These are phyloP conservation scores for Myotis findleyi DNA, from an alignment of 2,797 vertebrate genomes.

Conservation along the genomic window DNA sequence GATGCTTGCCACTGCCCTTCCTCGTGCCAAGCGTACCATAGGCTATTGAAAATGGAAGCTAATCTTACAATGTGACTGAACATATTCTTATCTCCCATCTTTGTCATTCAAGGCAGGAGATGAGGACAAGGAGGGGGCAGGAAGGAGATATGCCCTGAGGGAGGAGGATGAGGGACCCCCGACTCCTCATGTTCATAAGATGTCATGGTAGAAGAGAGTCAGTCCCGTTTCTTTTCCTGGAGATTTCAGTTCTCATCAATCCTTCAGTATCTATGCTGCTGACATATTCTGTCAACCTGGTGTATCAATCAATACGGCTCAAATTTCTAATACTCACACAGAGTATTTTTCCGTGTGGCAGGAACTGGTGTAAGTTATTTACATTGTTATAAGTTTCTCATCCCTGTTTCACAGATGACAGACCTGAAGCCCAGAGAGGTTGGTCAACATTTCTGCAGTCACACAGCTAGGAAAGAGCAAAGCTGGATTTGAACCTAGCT, in stretches of 20 bases:
- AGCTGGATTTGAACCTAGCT: neutral
- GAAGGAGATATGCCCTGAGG: neutral
- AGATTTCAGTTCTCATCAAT: neutral
- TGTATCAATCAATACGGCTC: neutral
- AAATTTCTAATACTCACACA: fast-evolving
- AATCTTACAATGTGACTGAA: neutral
- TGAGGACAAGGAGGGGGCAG: neutral
- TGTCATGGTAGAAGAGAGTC: too few relatives aligned
- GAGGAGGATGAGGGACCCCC: neutral
- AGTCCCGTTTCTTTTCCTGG: neutral
- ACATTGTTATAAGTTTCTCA: neutral
- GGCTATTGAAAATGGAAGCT: neutral
- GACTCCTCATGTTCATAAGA: neutral
- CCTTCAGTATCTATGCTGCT: neutral
- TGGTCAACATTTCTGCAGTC: neutral
- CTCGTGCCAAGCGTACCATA: neutral
- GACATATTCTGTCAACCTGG: neutral
- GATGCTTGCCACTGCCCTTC: neutral
- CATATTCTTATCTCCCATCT: neutral
- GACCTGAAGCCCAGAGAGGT: neutral
- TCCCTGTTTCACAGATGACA: neutral
- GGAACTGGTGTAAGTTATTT: neutral
- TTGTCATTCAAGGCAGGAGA: neutral
- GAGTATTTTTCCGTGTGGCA: neutral
- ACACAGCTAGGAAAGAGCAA: neutral